Evolutionary conservation across 92 coral and sea anemone species (phyloP), one percentile per base, ranked within the genome.

Genomic region (Epizoanthus scotinus): DNA sequence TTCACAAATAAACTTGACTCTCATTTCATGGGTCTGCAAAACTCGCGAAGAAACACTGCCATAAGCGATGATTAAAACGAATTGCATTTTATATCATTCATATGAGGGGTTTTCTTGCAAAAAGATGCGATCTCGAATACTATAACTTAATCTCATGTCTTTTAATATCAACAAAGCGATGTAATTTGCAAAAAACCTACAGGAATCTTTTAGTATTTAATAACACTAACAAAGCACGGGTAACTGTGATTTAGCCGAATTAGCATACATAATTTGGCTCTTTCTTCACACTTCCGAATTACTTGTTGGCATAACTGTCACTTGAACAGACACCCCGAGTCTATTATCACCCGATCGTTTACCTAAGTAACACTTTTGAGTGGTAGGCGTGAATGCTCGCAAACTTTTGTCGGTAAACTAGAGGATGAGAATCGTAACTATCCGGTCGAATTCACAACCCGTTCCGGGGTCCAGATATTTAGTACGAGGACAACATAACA

Each of bases 181-280:
- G 20, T 13, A 36, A 36, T 20, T 75, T n/a, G 81, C 81, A 52
- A 75, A 67, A 75, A 75, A 75, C 40, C 15, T 75, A 58, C 56
- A 38, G 56, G 59, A 60, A 75, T 29, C 58, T n/a, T 56, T 75
- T 75, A 6, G 64, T 22, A 34, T 75, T 75, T 75, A 75, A 75
- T 75, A 60, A 75, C 68, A 40, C 55, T 21, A 38, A 75, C 81
- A 75, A 73, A 56, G 79, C 27, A 31, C 49, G 56, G 59, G 63
- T 27, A 52, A 59, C 81, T 34, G 81, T 31, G 81, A 57, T 75
- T 75, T 75, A n/a, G 31, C 38, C 68, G 27, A 75, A 75, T 75
- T 75, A 75, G 81, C 81, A 75, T 75, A 75, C 59, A 44, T 75
- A 75, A 75, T 75, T 34, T 75, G 81, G 50, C 81, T 58, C 50